Base-by-base conservation (phyloP, 2,797 vertebrate species). In the Meriones psammophilus region DNA sequence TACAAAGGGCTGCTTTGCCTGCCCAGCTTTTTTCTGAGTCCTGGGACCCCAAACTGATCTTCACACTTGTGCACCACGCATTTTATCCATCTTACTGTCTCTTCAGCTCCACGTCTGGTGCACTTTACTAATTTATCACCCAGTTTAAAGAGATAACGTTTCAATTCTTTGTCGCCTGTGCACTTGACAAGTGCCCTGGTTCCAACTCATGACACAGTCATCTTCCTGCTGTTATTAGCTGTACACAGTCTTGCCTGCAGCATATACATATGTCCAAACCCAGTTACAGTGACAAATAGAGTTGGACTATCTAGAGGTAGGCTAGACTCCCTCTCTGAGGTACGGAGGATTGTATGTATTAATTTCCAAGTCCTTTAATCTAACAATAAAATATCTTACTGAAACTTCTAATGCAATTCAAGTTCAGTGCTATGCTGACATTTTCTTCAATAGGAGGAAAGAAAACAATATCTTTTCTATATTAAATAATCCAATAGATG, bases 281-380 rank as follows among this genome's bases (percentile, higher is more conserved):
- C 30, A 69, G 18, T 95, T 91, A 69, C 33, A 69, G 4, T 58
- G 42, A 60, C 17, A 2, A 33, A n/a, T 9, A 12, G 58, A 68
- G 8, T 30, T 91, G 58, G 46, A 91, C 22, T 50, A 50, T 50
- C 6, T 50, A 50, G 28, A 88, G 77, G 5, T 66, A 22, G 33
- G 7, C 20, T 33, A 68, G 33, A 88, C 69, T 92, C 42, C 36
- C 28, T 77, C 7, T 56, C 42, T 12, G 20, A 66, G 8, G 26
- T 85, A 18, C 26, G n/a, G 0, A 26, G 42, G 33, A 60, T 66
- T 78, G 4, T 66, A 30, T 30, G 20, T 39, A 39, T 88, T 83
- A 56, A 88, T 66, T 94, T 94, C 64, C 88, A 84, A 88, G 30
- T 15, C 24, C 56, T 88, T 71, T 92, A 78, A 84, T 30, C 42